Evolutionary conservation across 2,797 vertebrate genomes (phyloP).

Genomic region (Adrianichthys oophorus): DNA sequence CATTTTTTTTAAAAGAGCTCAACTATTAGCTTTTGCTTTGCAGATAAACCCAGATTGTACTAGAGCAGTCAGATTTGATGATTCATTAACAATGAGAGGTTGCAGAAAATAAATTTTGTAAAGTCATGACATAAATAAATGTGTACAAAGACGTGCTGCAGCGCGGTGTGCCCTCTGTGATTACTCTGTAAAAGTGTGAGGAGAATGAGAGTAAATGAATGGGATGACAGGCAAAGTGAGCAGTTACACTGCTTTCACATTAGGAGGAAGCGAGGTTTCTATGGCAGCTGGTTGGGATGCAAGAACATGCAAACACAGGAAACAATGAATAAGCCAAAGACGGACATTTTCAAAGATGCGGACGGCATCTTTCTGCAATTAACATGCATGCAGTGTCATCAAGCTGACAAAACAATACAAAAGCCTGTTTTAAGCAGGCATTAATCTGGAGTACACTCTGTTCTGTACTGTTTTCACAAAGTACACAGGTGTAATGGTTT

Average conservation of each 20-base stretch:
- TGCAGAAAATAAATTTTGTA: slow-evolving; percentile 64
- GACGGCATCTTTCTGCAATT: too few species aligned
- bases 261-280: slow-evolving; percentile 64
- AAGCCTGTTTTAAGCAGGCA: too few species aligned
- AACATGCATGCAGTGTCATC: too few species aligned
- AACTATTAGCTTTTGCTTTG: slow-evolving; percentile 26
- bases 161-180: slow-evolving; percentile 31
- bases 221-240: slow-evolving; percentile 25
- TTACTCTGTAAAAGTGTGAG: slow-evolving; percentile 20
- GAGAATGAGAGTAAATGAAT: slow-evolving; percentile 25
- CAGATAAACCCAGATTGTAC: slow-evolving; percentile 53
- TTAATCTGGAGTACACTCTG: too few species aligned
- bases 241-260: slow-evolving; percentile 23
- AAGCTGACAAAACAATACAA: too few species aligned
- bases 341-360: slow-evolving; percentile 45
- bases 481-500: too few species aligned
- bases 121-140: slow-evolving; percentile 71
- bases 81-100: slow-evolving; percentile 59
- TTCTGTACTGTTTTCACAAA: too few species aligned
- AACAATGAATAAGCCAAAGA: slow-evolving; percentile 36
- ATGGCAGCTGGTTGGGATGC: slow-evolving; percentile 54
- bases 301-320: slow-evolving; percentile 41
- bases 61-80: slow-evolving; percentile 63
- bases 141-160: slow-evolving; percentile 41
- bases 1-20: slow-evolving; percentile 1